Conservation (phyloP, 2,797 vertebrate species). For the Sebastes minor region DNA sequence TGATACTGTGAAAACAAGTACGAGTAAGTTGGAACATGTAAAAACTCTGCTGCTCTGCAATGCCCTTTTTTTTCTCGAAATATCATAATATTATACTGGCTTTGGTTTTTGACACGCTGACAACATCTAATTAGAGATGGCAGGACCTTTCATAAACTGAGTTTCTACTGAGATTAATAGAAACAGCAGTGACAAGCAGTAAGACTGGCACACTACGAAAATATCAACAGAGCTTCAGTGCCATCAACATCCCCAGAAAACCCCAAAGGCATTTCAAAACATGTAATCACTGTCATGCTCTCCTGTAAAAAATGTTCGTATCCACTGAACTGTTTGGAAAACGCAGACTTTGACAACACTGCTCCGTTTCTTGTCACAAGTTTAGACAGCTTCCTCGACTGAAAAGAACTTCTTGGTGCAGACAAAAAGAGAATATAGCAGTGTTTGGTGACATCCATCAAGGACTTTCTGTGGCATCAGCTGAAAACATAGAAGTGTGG, state of each 20-base stretch:
- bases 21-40: background rate
- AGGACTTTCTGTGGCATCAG: slow-evolving; percentile 4
- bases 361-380: slow-evolving; percentile 26
- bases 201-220: slow-evolving; percentile 24
- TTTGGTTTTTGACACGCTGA: slow-evolving; percentile 40
- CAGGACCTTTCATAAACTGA: slow-evolving; percentile 42
- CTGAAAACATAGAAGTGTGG: background rate
- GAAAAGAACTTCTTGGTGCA: slow-evolving; percentile 14
- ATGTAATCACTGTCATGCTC: slow-evolving; percentile 57
- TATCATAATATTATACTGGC: slow-evolving; percentile 40
- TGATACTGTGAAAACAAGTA: background rate
- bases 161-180: slow-evolving; percentile 23
- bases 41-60: slow-evolving; percentile 9
- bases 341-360: slow-evolving; percentile 37
- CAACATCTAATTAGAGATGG: slow-evolving; percentile 55
- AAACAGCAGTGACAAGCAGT: slow-evolving; percentile 22
- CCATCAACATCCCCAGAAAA: slow-evolving; percentile 16
- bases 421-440: slow-evolving; percentile 3
- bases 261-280: slow-evolving; percentile 45
- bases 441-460: slow-evolving; percentile 18
- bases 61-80: background rate
- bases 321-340: slow-evolving; percentile 31
- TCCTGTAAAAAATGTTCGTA: slow-evolving; percentile 42
- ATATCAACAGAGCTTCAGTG: slow-evolving; percentile 42
- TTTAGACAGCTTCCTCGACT: slow-evolving; percentile 37